These are phyloP conservation scores for Parthenolecanium corni DNA, from an alignment of 2,888 invertebrate species.

Conservation along the genomic window DNA sequence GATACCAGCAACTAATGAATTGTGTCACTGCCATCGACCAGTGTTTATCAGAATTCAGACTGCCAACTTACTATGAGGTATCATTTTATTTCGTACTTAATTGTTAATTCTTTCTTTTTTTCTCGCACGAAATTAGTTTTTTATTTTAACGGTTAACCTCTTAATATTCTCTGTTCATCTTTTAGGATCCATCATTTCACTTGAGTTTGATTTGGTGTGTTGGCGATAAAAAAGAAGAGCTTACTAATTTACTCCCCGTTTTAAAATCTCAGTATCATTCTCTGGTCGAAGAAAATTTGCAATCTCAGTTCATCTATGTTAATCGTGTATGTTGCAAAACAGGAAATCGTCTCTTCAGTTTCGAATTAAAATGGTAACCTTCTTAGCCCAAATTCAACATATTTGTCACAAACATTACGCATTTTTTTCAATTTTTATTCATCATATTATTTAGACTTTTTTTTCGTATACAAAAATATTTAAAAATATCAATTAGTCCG, in stretches of 20 bases:
- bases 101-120: background rate
- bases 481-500: too few species aligned
- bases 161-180: constrained; percentile 35
- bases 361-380: constrained; percentile 39
- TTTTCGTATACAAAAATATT: too few species aligned
- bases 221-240: constrained; percentile 49
- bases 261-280: constrained; percentile 43
- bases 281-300: constrained; percentile 38
- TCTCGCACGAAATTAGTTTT: background rate
- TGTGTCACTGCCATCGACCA: constrained; percentile 52
- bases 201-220: constrained; percentile 70
- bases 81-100: background rate
- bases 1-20: constrained; percentile 45
- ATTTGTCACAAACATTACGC: too few species aligned
- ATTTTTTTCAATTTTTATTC: too few species aligned
- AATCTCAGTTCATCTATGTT: constrained; percentile 44
- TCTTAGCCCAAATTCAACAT: too few species aligned
- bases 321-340: constrained; percentile 54
- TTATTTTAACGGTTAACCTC: too few species aligned
- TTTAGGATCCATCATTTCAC: constrained; percentile 72
- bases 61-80: constrained; percentile 70
- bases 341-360: constrained; percentile 60
- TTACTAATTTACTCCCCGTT: constrained; percentile 42
- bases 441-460: too few species aligned
- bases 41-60: constrained; percentile 58